Evolutionary conservation across 2,113 vertebrate genomes (phyloP), one percentile per base, ranked within the genome.

Genomic region (Phasianus colchicus): DNA sequence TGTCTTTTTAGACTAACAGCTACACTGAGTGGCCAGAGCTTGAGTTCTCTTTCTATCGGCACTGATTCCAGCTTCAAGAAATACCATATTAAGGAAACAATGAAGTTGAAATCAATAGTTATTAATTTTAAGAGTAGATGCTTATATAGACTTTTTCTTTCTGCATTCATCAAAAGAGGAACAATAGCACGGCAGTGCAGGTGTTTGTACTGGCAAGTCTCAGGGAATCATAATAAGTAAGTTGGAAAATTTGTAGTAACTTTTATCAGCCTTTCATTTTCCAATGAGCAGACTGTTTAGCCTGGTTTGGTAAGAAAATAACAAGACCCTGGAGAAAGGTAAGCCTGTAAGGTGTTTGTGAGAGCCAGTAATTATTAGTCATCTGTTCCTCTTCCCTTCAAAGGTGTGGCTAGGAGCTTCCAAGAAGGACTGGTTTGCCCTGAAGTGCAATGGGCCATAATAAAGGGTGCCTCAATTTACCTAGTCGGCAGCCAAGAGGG

Each of bases 201-300:
- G 34, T 70, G 18, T 13, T 79, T 69, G 13, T 77, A 72, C 5
- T 55, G 55, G 75, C 58, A 86, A 83, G n/a, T 52, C 55, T 36
- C 13, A 38, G 55, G 47, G 45, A 40, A 60, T 80, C 10, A 5
- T 25, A 38, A 7, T 65, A 30, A 85, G 83, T 25, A 72, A 48
- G 8, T 3, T 76, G 76, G 42, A 80, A 94, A 91, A 76, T 54
- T 48, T 17, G 4, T 78, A 38, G 13, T 22, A 57, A n/a, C 21
- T 88, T 93, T 34, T 67, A 74, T 81, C n/a, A 83, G 42, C n/a
- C 78, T 83, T 85, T 83, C 18, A 17, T 42, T 86, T 89, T 71
- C 73, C 72, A 32, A 0, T 45, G 21, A 80, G 64, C 64, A 66
- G 67, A 17, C 84, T 72, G 25, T 87, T 93, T 83, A 83, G 60